phyloP scores from a whole-genome alignment of 1,140 invertebrate genomes.

The Asobara japonica region DNA sequence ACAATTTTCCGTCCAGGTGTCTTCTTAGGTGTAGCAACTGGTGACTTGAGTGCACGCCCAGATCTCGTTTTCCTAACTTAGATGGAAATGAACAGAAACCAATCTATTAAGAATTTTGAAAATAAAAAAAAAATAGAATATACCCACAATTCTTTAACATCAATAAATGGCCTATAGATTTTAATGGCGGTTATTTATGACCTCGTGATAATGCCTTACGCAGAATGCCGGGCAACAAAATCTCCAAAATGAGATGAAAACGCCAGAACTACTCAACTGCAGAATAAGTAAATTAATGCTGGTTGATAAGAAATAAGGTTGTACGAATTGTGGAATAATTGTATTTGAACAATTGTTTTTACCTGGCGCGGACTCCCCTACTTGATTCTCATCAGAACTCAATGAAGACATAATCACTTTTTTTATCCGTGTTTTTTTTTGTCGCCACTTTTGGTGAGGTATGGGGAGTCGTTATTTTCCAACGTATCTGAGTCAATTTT shows the following conservation, averaged over 20 bases:
- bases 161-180: constrained; percentile 3
- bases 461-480: no score
- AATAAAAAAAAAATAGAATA: constrained; percentile 17
- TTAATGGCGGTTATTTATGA: constrained; percentile 31
- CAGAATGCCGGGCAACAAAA: constrained; percentile 11
- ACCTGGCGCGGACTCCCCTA: constrained; percentile 53
- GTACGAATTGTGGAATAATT: not conserved
- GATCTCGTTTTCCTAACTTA: constrained; percentile 55
- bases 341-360: constrained; percentile 28
- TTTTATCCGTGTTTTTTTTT: no score
- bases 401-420: constrained; percentile 51
- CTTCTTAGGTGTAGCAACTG: constrained; percentile 47
- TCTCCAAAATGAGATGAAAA: constrained; percentile 13
- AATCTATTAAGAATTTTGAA: constrained; percentile 19
- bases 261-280: not conserved
- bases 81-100: constrained; percentile 5
- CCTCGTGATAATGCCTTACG: constrained; percentile 7
- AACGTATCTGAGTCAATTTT: no score
- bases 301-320: not conserved
- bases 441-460: no score
- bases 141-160: constrained; percentile 18
- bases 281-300: not conserved
- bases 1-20: constrained; percentile 49
- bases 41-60: constrained; percentile 46
- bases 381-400: constrained; percentile 57